These are phyloP conservation scores for Poecilia wingei DNA, from an alignment of 2,797 vertebrate species.

Conservation along the genomic window DNA sequence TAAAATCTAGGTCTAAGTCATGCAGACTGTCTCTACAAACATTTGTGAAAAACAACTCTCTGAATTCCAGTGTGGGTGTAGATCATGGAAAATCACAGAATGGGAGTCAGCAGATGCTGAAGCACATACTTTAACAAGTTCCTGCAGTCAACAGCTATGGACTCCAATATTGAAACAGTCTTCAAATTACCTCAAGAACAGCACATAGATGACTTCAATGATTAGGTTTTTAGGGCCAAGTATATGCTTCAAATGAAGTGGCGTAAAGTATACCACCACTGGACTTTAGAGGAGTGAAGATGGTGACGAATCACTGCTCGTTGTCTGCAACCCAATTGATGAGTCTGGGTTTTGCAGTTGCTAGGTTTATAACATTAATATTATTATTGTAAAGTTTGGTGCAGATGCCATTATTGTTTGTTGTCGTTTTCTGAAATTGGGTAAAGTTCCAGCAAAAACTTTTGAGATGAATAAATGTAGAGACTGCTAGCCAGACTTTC, in stretches of 20 bases:
- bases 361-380: background rate
- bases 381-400: background rate
- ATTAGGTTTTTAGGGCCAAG: background rate
- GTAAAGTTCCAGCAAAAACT: background rate
- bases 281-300: background rate
- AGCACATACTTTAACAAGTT: background rate
- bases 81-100: background rate
- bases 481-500: too few relatives aligned
- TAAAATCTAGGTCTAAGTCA: background rate
- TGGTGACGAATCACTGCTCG: background rate
- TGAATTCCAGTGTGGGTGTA: background rate
- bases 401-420: background rate
- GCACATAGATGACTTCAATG: background rate
- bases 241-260: background rate
- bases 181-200: background rate
- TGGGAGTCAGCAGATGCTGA: background rate
- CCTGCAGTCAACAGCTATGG: background rate
- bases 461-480: too few relatives aligned
- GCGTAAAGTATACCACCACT: background rate
- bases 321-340: background rate
- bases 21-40: background rate
- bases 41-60: background rate
- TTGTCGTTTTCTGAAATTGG: background rate
- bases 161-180: background rate
- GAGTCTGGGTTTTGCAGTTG: background rate